Conservation (phyloP, 1,140 invertebrate genomes). For the Contarinia nasturtii region DNA sequence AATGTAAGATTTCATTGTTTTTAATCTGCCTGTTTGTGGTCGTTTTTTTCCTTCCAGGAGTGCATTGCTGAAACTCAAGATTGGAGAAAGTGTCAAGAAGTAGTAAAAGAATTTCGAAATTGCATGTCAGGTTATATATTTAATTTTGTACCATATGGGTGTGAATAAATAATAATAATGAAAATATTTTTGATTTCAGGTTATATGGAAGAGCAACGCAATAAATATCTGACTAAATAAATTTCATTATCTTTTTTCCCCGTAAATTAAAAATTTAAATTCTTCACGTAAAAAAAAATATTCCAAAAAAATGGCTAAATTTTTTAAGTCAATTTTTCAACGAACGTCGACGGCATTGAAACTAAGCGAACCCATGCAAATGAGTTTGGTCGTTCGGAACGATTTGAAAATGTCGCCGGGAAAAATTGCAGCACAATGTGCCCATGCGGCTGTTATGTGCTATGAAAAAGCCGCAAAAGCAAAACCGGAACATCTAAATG, state of each 20-base stretch:
- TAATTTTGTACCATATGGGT: too few species aligned
- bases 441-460: conserved; percentile 53
- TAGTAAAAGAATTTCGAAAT: conserved; percentile 53
- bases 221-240: conserved; percentile 15
- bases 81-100: conserved; percentile 76
- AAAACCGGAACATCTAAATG: conserved; percentile 27
- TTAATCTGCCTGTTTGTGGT: too few species aligned
- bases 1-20: too few species aligned
- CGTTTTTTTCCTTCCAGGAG: conserved; percentile 36
- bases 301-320: not conserved
- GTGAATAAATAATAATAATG: too few species aligned
- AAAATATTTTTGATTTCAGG: too few species aligned
- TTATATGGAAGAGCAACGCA: conserved; percentile 25
- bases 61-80: conserved; percentile 75
- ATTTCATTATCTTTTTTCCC: too few species aligned
- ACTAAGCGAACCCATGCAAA: conserved; percentile 27
- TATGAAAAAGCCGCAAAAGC: conserved; percentile 31
- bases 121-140: conserved; percentile 63
- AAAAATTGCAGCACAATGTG: conserved; percentile 65
- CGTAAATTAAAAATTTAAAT: conserved; percentile 5
- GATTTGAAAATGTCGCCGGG: conserved; percentile 67
- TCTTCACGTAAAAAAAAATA: not conserved
- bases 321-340: not conserved
- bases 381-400: conserved; percentile 54
- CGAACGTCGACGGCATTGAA: too few species aligned